These are phyloP conservation scores for Cossypha heuglini DNA, from an alignment of 2,797 vertebrate species.

Conservation along the genomic window DNA sequence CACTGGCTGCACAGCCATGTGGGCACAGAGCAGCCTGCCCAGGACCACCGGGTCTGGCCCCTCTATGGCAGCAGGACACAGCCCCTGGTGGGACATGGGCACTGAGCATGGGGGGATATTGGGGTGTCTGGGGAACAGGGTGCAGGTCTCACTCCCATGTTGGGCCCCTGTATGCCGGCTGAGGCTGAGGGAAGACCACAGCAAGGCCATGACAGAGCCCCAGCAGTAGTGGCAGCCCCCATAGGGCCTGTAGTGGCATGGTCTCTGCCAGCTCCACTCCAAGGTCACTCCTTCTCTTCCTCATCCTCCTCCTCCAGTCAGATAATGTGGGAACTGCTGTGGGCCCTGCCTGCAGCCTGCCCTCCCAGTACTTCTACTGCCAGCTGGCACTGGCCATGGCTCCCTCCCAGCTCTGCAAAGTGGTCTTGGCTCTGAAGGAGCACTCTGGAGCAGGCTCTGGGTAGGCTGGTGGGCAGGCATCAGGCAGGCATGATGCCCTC, in stretches of 20 bases:
- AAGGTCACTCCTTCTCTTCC: not conserved
- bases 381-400: not conserved
- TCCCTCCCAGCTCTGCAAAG: not conserved
- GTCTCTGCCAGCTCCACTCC: not conserved
- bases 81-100: not conserved
- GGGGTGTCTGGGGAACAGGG: not conserved
- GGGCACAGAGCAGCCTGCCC: not conserved
- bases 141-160: accelerated
- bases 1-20: not conserved
- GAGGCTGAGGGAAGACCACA: not conserved
- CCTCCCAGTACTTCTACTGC: not conserved
- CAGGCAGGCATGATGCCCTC: not conserved
- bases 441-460: not conserved
- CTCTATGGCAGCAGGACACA: accelerated
- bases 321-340: not conserved
- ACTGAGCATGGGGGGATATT: accelerated
- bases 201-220: not conserved
- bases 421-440: not conserved
- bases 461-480: not conserved
- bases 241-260: accelerated
- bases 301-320: not conserved
- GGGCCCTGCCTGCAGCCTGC: not conserved
- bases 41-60: accelerated
- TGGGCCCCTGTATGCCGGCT: not conserved
- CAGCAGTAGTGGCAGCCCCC: accelerated